These are phyloP conservation scores for Villa cingulata DNA, from an alignment of 2,888 invertebrate genomes.

Conservation along the genomic window DNA sequence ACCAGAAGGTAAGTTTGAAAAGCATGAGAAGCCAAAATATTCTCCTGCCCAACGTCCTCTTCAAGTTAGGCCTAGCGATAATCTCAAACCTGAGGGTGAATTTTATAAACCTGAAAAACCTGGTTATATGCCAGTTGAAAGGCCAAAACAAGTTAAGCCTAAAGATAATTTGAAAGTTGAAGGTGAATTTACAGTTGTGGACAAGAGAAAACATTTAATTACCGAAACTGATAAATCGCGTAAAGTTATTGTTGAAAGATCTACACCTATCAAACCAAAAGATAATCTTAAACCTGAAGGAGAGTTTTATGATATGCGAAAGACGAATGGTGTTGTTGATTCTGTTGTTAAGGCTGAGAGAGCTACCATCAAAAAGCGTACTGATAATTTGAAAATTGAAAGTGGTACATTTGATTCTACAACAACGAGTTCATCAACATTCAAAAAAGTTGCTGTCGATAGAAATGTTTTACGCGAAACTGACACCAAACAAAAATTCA, in stretches of 20 bases:
- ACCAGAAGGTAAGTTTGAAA: slow-evolving; percentile 41
- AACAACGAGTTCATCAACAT: slow-evolving; percentile 41
- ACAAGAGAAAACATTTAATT: slow-evolving; percentile 27
- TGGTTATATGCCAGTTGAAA: slow-evolving; percentile 32
- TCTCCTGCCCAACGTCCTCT: slow-evolving; percentile 37
- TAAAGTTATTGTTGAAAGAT: slow-evolving; percentile 30
- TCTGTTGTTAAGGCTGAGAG: slow-evolving; percentile 43
- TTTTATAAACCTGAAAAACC: slow-evolving; percentile 35
- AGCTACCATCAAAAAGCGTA: slow-evolving; percentile 37
- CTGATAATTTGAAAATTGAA: slow-evolving; percentile 42
- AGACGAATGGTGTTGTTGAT: slow-evolving; percentile 56
- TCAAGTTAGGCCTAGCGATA: slow-evolving; percentile 43
- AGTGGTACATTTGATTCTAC: slow-evolving; percentile 41
- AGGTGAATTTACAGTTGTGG: slow-evolving; percentile 41
- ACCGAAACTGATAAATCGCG: slow-evolving; percentile 22
- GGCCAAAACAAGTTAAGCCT: slow-evolving; percentile 33
- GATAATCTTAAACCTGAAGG: slow-evolving; percentile 46
- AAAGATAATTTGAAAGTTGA: slow-evolving; percentile 39
- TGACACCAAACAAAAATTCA: slow-evolving; percentile 30
- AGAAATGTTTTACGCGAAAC: slow-evolving; percentile 30
- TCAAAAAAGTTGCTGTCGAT: slow-evolving; percentile 37
- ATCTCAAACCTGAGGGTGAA: slow-evolving; percentile 40
- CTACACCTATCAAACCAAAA: slow-evolving; percentile 37
- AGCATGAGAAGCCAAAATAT: slow-evolving; percentile 29
- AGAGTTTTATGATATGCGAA: slow-evolving; percentile 42